These are phyloP conservation scores for Danio albolineatus DNA, from an alignment of 2,797 vertebrate species.

Conservation along the genomic window DNA sequence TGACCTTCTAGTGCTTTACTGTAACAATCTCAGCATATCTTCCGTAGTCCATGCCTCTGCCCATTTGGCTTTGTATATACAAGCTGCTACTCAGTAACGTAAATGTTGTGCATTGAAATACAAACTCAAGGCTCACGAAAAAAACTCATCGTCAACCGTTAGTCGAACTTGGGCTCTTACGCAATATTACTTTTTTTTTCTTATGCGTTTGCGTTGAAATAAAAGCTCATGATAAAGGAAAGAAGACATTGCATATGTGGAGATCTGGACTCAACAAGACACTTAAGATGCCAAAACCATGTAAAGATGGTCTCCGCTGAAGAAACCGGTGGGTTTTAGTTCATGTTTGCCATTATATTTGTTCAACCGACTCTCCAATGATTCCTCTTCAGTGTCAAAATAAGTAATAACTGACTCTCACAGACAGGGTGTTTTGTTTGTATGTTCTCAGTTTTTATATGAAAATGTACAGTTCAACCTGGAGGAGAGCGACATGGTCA, in stretches of 20 bases:
- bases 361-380: constrained; percentile 56
- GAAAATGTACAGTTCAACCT: constrained; percentile 78
- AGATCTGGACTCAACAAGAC: constrained; percentile 30
- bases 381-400: constrained; percentile 68
- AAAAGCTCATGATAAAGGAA: constrained; percentile 29
- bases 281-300: constrained; percentile 38
- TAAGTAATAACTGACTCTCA: constrained; percentile 73
- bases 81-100: constrained; percentile 72
- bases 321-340: constrained; percentile 21
- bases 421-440: constrained; percentile 84
- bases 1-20: constrained; percentile 53
- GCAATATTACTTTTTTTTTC: constrained; percentile 33
- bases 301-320: constrained; percentile 13
- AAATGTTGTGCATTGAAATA: constrained; percentile 80
- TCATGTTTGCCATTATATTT: constrained; percentile 34
- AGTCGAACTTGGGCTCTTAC: constrained; percentile 38
- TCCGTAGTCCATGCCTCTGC: constrained; percentile 52
- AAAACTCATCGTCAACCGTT: constrained; percentile 21
- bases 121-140: constrained; percentile 23
- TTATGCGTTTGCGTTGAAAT: constrained; percentile 14
- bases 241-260: constrained; percentile 13
- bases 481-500: constrained; percentile 71
- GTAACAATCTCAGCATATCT: constrained; percentile 43
- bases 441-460: constrained; percentile 84
- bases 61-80: constrained; percentile 54